These are phyloP conservation scores for Elgaria multicarinata DNA, from an alignment of 2,113 vertebrate species.

Conservation along the genomic window DNA sequence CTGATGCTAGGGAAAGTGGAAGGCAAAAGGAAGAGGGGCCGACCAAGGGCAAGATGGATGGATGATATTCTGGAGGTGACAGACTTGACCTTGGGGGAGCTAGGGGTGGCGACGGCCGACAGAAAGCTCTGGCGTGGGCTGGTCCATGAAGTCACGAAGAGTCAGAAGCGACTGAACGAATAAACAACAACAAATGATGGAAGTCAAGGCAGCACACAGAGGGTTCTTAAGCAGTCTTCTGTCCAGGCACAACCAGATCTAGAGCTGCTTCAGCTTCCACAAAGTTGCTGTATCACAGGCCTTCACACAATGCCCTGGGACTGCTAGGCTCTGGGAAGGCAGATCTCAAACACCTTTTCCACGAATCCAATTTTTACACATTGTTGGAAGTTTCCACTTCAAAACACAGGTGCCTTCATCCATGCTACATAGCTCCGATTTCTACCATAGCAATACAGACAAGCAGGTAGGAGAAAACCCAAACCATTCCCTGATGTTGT, in stretches of 20 bases:
- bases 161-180: too few relatives aligned
- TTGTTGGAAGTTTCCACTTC: not conserved
- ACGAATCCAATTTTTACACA: too few relatives aligned
- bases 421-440: not conserved
- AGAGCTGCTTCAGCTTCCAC: not conserved
- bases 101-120: too few relatives aligned
- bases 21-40: too few relatives aligned
- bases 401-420: not conserved
- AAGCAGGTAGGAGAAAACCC: slow-evolving; percentile 9
- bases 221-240: not conserved
- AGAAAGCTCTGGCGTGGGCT: too few relatives aligned
- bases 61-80: too few relatives aligned
- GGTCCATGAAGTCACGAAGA: too few relatives aligned
- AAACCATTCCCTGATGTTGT: slow-evolving; percentile 20
- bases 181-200: too few relatives aligned
- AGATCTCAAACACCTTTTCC: not conserved
- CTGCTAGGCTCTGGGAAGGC: not conserved
- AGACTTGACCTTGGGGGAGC: too few relatives aligned
- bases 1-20: too few relatives aligned
- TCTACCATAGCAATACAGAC: slow-evolving; percentile 21
- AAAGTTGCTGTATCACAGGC: not conserved
- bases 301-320: not conserved
- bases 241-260: not conserved
- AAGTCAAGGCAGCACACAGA: not conserved
- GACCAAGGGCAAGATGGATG: too few relatives aligned